These are phyloP conservation scores for Mythimna albipuncta DNA, from an alignment of 2,888 invertebrate genomes.

Conservation along the genomic window DNA sequence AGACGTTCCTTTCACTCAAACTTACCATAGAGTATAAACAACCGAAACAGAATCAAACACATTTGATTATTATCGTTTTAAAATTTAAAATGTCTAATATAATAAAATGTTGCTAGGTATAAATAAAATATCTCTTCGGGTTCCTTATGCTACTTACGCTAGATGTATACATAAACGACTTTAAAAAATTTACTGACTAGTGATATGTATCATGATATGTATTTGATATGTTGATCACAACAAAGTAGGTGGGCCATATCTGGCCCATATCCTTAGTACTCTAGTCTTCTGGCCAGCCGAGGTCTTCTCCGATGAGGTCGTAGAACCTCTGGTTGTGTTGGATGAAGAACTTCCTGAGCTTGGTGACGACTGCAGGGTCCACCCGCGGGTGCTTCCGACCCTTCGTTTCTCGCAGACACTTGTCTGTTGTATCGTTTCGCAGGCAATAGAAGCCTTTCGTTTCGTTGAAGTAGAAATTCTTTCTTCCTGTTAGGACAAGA, in stretches of 20 bases:
- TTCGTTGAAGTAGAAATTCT: slow-evolving; percentile 99
- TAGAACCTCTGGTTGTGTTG: slow-evolving; percentile 98
- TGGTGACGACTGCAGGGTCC: slow-evolving; percentile 94
- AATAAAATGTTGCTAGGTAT: slow-evolving; percentile 65
- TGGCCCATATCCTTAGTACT: slow-evolving; percentile 29
- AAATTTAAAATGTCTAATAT: slow-evolving; percentile 50
- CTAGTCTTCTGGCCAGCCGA: slow-evolving; percentile 98
- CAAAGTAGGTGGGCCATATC: slow-evolving; percentile 55
- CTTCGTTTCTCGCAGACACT: slow-evolving; percentile 96
- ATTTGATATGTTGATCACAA: slow-evolving; percentile 83
- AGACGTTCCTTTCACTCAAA: slow-evolving; percentile 52
- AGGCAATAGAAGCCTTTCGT: slow-evolving; percentile 99
- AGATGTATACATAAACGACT: slow-evolving; percentile 88
- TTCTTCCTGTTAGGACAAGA: slow-evolving; percentile 89
- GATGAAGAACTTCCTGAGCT: slow-evolving; percentile 96
- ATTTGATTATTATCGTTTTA: slow-evolving; percentile 42
- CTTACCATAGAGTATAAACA: slow-evolving; percentile 38
- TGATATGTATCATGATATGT: slow-evolving; percentile 84
- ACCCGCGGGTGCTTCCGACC: slow-evolving; percentile 96
- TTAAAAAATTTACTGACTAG: slow-evolving; percentile 85
- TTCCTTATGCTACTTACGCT: slow-evolving; percentile 78
- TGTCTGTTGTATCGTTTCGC: slow-evolving; percentile 95
- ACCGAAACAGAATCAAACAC: slow-evolving; percentile 33
- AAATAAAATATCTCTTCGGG: slow-evolving; percentile 76
- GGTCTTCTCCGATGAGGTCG: slow-evolving; percentile 97